These are phyloP conservation scores for Aurelia aurita DNA, from an alignment of 30 jellyfish, hydroid and myxozoan genomes.

Conservation along the genomic window DNA sequence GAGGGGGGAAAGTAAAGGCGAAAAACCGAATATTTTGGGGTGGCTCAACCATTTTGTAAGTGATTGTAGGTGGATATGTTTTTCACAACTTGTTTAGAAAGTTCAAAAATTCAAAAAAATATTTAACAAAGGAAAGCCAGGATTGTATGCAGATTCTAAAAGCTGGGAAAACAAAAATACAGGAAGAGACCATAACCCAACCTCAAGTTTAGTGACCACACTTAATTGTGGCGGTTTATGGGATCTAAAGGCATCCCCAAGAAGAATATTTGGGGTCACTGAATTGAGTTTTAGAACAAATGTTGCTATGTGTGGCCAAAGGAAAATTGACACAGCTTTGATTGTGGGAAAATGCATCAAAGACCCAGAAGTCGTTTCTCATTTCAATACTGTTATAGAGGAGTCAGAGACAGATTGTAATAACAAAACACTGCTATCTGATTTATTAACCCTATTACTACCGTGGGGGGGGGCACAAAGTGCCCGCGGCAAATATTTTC, in stretches of 20 bases:
- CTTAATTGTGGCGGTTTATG: neutral
- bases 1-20: too few species aligned
- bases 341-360: neutral
- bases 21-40: too few species aligned
- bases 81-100: too few species aligned
- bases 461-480: too few species aligned
- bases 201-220: neutral
- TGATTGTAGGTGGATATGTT: too few species aligned
- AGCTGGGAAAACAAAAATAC: neutral
- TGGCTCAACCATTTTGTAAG: too few species aligned
- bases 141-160: neutral
- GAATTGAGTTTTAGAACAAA: neutral
- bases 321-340: constrained; percentile 3
- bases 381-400: neutral
- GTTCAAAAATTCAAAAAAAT: too few species aligned
- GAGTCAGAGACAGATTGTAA: neutral
- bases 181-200: neutral
- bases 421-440: neutral
- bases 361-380: neutral
- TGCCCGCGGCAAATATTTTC: too few species aligned
- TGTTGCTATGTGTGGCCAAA: neutral
- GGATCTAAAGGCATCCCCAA: neutral
- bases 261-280: neutral
- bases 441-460: too few species aligned
- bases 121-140: neutral